Base-by-base conservation (phyloP, 2,797 vertebrate genomes). In the Gallinago nigripennis region DNA sequence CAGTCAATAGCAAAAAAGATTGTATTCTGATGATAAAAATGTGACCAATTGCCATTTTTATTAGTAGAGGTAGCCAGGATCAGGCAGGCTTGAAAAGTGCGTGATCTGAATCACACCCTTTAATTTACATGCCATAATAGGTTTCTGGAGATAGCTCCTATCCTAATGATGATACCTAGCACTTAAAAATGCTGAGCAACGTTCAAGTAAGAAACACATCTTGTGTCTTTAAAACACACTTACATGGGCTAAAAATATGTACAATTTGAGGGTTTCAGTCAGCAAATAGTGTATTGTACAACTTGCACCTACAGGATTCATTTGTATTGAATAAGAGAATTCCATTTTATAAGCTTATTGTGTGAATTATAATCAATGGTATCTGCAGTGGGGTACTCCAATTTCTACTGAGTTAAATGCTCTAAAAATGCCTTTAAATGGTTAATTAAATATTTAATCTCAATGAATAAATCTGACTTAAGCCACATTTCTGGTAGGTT, bases 361-460 rank as follows among this genome's bases (percentile, higher is more conserved):
- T 75, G 33, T 58, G 54, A 66, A 71, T 78, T 88, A 27, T 6
- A 61, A n/a, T 70, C 56, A 79, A 33, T 56, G 27, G 10, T 53
- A 90, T 92, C n/a, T 92, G n/a, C 25, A 45, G 16, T 39, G 33
- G 5, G 3, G 2, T 83, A 35, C 25, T 86, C 43, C 9, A 23
- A 0, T 84, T 82, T 82, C 76, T 94, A 5, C 13, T 28, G 12
- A 83, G 31, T 66, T 86, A 77, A 88, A 51, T 85, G 24, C 33
- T 87, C 15, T 83, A 83, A n/a, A 86, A 91, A 37, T 53, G n/a
- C 9, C 45, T 71, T 58, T 78, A 78, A 87, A 88, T 48, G 14
- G 30, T 96, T 87, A 60, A 68, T 85, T 80, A 85, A 89, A 70
- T 85, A 69, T 70, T 91, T 82, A 14, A 70, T 92, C 24, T 63